Evolutionary conservation across 2,888 invertebrate species (phyloP), one percentile per base, ranked within the genome.

Genomic region (Drosophila acutilabella): DNA sequence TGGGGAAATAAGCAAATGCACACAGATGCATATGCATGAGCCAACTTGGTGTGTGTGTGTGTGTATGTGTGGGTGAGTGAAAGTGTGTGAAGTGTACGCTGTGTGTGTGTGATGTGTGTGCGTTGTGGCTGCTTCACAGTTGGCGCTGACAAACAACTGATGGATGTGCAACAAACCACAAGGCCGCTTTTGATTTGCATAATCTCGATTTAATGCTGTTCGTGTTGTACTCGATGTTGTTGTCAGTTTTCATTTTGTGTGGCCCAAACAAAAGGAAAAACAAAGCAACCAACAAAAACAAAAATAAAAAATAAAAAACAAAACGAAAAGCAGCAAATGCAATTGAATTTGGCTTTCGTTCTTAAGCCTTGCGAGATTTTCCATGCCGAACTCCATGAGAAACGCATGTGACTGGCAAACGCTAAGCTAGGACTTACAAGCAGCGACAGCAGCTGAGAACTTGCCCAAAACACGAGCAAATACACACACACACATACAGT

Each of bases 171-270:
- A 41, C 44, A 45, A 47, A 20, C 71, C 71, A 62, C 66, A 70
- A 71, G 71, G 62, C 59, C 60, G 71, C 71, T 47, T 74, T 74
- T 71, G 71, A 74, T 77, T 77, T 77, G 78, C 77, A 77, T 77
- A 77, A 78, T 77, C 78, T 74, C 60, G 71, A 53, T 61, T 74
- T 77, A 77, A 74, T 74, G 51, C 59, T 54, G 52, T 36, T 36
- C 38, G 45, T 52, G 48, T 33, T 66, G 38, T 13, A 36, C 38
- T 20, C 50, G n/a, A 20, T 38, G 56, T 8, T 56, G n/a, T 18
- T 47, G 52, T 26, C 45, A 30, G 30, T 53, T 41, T 42, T 48
- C 23, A 23, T 54, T 54, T 18, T 26, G 41, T 48, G 48, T 36
- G 3, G 33, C 33, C 8, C 33, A 33, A 50, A 50, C 13, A 53